Evolutionary conservation across 2,113 vertebrate species (phyloP).

Genomic region (Gymnobelideus leadbeateri): DNA sequence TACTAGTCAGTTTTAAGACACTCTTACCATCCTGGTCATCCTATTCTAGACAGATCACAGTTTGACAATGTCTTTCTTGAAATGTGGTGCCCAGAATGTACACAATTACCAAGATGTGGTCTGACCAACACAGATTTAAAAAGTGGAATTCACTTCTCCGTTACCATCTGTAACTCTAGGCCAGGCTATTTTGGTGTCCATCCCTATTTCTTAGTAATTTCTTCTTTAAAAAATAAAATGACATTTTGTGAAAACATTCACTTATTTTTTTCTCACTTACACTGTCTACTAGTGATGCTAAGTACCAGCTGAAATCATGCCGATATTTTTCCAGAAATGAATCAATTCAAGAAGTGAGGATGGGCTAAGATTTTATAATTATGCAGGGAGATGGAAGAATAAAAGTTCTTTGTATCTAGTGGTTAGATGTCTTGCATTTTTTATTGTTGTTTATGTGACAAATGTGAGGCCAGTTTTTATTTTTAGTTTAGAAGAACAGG

Average conservation of each 20-base stretch:
- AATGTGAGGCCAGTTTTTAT: not conserved
- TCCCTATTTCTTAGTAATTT: not conserved
- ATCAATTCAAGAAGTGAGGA: not conserved
- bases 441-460: not conserved
- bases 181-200: not conserved
- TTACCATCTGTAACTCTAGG: not conserved
- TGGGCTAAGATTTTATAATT: not conserved
- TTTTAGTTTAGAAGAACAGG: not conserved
- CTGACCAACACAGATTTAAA: not conserved
- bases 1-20: not conserved
- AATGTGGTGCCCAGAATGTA: not conserved
- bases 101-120: not conserved
- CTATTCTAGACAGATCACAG: not conserved
- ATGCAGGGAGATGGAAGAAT: not conserved
- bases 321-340: not conserved
- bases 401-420: not conserved
- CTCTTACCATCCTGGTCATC: not conserved
- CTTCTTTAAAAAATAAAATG: constrained; percentile 2
- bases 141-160: not conserved
- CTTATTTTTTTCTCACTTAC: not conserved
- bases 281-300: not conserved
- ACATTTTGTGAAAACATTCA: not conserved
- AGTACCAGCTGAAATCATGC: not conserved
- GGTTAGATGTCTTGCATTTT: not conserved
- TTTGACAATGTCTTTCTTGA: not conserved